These are phyloP conservation scores for Calameuta filiformis DNA, from an alignment of 2,888 invertebrate genomes.

Conservation along the genomic window DNA sequence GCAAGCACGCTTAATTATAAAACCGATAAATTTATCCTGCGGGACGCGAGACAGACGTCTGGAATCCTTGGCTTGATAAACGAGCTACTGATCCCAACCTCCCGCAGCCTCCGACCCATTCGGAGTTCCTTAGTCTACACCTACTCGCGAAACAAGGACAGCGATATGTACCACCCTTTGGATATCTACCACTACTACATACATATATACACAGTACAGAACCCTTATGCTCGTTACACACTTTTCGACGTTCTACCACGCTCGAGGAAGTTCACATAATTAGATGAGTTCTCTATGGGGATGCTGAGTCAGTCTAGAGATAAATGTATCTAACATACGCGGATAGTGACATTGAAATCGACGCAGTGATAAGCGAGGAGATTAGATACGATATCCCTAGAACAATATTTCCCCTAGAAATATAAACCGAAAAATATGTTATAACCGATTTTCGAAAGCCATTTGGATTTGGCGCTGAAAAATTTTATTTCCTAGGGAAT, in stretches of 20 bases:
- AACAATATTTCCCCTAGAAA: not conserved
- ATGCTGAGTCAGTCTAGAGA: not conserved
- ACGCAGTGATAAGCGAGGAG: not conserved
- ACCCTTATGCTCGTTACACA: not conserved
- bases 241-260: not conserved
- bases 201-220: not conserved
- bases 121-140: not conserved
- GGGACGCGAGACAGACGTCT: slow-evolving; percentile 49
- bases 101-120: not conserved
- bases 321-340: not conserved
- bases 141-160: slow-evolving; percentile 4
- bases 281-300: not conserved
- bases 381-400: not conserved
- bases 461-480: not conserved
- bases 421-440: not conserved
- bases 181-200: not conserved
- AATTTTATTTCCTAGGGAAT: not conserved
- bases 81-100: slow-evolving; percentile 51
- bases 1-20: slow-evolving; percentile 59
- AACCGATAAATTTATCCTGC: slow-evolving; percentile 60
- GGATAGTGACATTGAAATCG: not conserved
- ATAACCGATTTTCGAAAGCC: not conserved
- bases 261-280: not conserved
- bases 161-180: not conserved
- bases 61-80: slow-evolving; percentile 58